Base-by-base conservation (phyloP, 2,888 invertebrate species). In the Hypena proboscidalis region DNA sequence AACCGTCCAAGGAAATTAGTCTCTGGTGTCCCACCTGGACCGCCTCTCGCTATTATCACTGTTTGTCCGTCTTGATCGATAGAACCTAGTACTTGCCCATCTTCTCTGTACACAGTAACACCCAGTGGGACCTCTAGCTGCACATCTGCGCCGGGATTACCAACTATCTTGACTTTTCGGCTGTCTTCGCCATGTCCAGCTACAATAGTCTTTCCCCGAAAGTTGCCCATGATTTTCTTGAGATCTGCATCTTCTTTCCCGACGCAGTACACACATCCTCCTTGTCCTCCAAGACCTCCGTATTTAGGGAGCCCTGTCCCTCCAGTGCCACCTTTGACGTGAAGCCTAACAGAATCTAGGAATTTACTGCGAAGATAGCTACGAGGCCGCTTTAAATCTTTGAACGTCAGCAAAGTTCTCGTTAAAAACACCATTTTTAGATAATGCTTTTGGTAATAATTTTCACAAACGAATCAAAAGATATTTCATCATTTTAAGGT, bases 211-310 rank as follows among this genome's bases (percentile, higher is more conserved):
- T 94, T 94, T 0, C 81, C 83, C 27, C 93, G 93, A 69, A 92
- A 89, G 42, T 82, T 84, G 3, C 46, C 60, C 71, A 85, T 81
- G 3, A 95, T 87, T 30, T 79, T 85, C 19, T 87, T 87, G 1
- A 96, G 80, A 25, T 92, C 92, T 0, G 93, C 66, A 11, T 88
- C 88, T 70, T 95, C 94, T 63, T 93, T 93, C 0, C 95, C 95
- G 19, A 93, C 82, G 8, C 96, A 92, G 66, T 94, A 93, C 1
- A 99, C 94, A 81, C 95, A 94, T 1, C 99, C 99, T 23, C 99
- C 99, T 78, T 95, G 94, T 0, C 99, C 99, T 5, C 99, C 99
- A 6, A 96, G 83, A 0, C 97, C 99, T 1, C 98, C 98, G 81
- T 94, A 97, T 70, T 95, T 95, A 1, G 95, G 95, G 10, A 94